Conservation (phyloP, 37 sponge, comb jelly and placozoan genomes). For the Aphrocallistes beatrix region DNA sequence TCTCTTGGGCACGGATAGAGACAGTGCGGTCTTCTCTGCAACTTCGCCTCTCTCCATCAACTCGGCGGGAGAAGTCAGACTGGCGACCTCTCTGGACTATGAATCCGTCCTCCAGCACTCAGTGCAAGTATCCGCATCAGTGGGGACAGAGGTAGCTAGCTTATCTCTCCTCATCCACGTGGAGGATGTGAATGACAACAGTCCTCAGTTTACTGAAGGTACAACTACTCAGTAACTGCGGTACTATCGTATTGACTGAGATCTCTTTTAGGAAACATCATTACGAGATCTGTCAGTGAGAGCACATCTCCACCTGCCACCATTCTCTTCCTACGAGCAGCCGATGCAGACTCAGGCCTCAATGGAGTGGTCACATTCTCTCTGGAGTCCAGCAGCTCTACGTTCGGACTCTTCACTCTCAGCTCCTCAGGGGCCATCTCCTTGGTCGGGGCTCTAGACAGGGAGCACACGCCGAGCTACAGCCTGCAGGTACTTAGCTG, state of each 20-base stretch:
- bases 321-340: background rate
- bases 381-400: background rate
- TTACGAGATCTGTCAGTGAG: background rate
- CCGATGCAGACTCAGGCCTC: slow-evolving; percentile 22
- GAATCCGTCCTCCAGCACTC: background rate
- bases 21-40: background rate
- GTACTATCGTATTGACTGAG: background rate
- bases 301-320: background rate
- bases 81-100: background rate
- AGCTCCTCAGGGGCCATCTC: background rate
- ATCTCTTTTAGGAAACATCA: background rate
- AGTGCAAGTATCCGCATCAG: slow-evolving; percentile 6
- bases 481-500: background rate
- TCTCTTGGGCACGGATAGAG: background rate
- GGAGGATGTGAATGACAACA: slow-evolving; percentile 19
- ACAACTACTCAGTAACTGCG: too few species aligned
- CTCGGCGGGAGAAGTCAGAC: background rate
- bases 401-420: background rate
- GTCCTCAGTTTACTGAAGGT: background rate
- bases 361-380: background rate
- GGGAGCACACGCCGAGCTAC: background rate
- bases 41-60: background rate
- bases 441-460: background rate
- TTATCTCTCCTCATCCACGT: background rate
- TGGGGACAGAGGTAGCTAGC: background rate